Evolutionary conservation across 2,113 vertebrate species (phyloP), one percentile per base, ranked within the genome.

Genomic region (Passer domesticus): DNA sequence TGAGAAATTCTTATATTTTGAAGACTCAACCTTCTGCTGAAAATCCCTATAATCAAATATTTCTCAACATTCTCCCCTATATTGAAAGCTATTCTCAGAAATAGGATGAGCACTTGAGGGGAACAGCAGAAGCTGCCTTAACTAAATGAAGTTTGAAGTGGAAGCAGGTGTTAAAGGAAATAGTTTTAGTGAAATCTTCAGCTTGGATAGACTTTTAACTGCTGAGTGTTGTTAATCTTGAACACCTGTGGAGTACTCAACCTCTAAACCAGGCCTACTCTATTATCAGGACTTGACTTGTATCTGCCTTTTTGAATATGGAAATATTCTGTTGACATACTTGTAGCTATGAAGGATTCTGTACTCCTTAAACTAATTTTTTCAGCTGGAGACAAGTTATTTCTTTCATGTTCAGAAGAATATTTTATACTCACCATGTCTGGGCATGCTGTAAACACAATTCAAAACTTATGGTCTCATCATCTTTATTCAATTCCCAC

Each of bases 111-210:
- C 64, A 76, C 90, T 92, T 93, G 67, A 95, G 58, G 23, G 52
- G 41, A 89, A 58, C 6, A 3, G 23, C 52, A 94, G 55, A 76
- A 68, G 66, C 44, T 95, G 63, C 63, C 73, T 94, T 50, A 31
- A 72, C 86, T 85, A 87, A 90, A 93, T 81, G 63, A 95, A 91
- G 15, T 64, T 67, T 95, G 89, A 96, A 91, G 68, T 89, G 67
- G 74, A 94, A 95, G 52, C 83, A 93, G 52, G 58, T 91, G 47
- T 94, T 60, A 88, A 90, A 86, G 18, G 55, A 94, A 93, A 30
- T 6, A 47, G 83, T 87, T 83, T 76, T 41, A 86, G 25, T 49
- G 55, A 83, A 76, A 28, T 10, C 23, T 78, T 92, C n/a, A n/a
- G 22, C 37, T 62, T 89, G 37, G 25, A 74, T 53, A 87, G 49